Conservation (phyloP, 2,113 vertebrate species). For the Bujurquina vittata region DNA sequence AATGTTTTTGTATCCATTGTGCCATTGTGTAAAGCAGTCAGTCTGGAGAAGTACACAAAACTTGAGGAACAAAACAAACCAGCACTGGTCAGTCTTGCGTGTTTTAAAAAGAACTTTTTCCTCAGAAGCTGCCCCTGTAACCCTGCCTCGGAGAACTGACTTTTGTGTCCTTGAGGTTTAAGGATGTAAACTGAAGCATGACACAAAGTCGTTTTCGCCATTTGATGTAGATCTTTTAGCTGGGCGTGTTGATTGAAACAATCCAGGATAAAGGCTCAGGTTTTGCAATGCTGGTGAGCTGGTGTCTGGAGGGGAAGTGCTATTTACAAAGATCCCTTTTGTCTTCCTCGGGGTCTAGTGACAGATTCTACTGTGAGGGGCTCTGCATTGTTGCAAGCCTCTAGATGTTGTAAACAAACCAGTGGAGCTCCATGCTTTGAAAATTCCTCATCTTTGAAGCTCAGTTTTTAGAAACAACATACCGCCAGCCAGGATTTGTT, state of each 20-base stretch:
- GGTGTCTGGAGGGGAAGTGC: conserved; percentile 2
- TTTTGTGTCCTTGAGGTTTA: background rate
- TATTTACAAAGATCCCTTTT: background rate
- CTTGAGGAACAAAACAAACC: background rate
- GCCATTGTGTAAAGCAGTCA: background rate
- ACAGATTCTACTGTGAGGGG: background rate
- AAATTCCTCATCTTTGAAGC: conserved; percentile 13
- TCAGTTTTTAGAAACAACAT: conserved; percentile 39
- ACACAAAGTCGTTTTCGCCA: background rate
- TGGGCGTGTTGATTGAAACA: background rate
- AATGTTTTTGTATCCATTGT: background rate
- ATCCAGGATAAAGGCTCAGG: background rate
- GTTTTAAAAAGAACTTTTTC: background rate
- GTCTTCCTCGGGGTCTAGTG: background rate
- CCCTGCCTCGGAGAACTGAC: background rate
- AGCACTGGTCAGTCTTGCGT: background rate
- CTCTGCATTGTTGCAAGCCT: background rate
- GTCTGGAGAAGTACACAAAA: background rate
- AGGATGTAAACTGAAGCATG: background rate
- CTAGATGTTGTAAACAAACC: conserved; percentile 10
- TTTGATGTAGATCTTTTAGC: background rate
- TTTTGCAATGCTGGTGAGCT: background rate
- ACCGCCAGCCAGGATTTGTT: conserved; percentile 41
- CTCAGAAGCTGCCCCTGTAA: background rate
- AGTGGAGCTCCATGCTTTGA: background rate